Evolutionary conservation across 2,888 invertebrate genomes (phyloP), one percentile per base, ranked within the genome.

Genomic region (Hypomecis atomaria): DNA sequence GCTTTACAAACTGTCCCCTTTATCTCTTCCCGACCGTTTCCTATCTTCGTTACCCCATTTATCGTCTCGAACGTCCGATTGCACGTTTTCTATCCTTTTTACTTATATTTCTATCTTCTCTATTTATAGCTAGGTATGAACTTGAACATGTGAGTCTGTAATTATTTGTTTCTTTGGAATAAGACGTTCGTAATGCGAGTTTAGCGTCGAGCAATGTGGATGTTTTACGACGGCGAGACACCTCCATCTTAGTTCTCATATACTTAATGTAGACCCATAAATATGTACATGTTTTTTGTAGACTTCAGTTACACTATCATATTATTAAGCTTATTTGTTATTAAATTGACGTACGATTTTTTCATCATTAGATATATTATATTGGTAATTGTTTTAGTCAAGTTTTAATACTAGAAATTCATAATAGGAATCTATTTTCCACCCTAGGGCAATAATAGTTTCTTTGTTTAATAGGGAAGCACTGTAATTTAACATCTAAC

Each of bases 1-100:
- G 83, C 78, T 81, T 82, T 83, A 83, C 86, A 86, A 86, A 85
- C 83, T 82, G 78, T 81, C 82, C 80, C 81, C 83, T 83, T 82
- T 83, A 85, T 85, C 82, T 83, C 73, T 77, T 72, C 71, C 73
- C 78, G 79, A 69, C 72, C 81, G 82, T 81, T 83, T 79, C 79
- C 79, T 83, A 84, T 84, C 81, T 78, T 72, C 79, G 81, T 78
- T 80, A 80, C 79, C 72, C 82, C 84, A 85, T 86, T 85, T 84
- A 83, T 84, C 76, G 74, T 75, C 65, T 67, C 71, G 66, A 70
- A 76, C 67, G 71, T 71, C 45, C 62, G 57, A 65, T 53, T 65
- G 52, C 40, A 52, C 56, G 64, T 47, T 58, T 62, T 47, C 61
- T 70, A 66, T 71, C 66, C 64, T 67, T 69, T 65, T 70, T 59